Conservation (phyloP, 2,797 vertebrate species). For the Silurus aristotelis region DNA sequence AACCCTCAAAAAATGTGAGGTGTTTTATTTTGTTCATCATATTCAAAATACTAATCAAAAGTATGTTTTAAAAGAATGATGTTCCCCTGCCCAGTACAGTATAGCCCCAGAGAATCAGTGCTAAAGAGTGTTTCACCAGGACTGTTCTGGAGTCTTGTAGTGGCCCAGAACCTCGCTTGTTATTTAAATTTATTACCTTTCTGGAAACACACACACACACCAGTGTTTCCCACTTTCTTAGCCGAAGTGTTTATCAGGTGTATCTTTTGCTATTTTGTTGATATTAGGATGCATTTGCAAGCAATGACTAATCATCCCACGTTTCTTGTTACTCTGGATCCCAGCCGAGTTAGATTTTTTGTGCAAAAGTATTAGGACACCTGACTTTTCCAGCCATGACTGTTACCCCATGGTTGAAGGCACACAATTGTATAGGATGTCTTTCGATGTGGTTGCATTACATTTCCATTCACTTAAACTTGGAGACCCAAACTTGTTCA, state of each 20-base stretch:
- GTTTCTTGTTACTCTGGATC: background rate
- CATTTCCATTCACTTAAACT: too few species aligned
- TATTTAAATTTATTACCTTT: background rate
- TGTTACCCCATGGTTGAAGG: too few species aligned
- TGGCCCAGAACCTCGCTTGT: background rate
- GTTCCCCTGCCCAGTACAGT: background rate
- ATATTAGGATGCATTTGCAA: background rate
- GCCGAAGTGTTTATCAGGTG: background rate
- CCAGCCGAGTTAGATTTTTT: background rate
- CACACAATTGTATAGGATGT: too few species aligned
- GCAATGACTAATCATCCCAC: background rate
- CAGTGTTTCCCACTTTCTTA: background rate
- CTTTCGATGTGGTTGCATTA: too few species aligned
- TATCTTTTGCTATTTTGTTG: background rate
- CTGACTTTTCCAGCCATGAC: too few species aligned
- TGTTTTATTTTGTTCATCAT: background rate
- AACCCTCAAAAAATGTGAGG: background rate
- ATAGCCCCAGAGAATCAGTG: background rate
- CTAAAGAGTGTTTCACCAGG: background rate
- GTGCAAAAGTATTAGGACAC: too few species aligned
- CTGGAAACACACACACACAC: background rate
- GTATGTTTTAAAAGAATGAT: background rate
- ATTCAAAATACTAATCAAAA: background rate
- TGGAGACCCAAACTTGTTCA: too few species aligned
- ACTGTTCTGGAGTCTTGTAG: background rate